Percentiles rank a stretch among this genome's conserved stretches.
These are phyloP conservation scores for Perca schrenkii DNA, from an alignment of 2,113 vertebrate species.

Conservation along the genomic window DNA sequence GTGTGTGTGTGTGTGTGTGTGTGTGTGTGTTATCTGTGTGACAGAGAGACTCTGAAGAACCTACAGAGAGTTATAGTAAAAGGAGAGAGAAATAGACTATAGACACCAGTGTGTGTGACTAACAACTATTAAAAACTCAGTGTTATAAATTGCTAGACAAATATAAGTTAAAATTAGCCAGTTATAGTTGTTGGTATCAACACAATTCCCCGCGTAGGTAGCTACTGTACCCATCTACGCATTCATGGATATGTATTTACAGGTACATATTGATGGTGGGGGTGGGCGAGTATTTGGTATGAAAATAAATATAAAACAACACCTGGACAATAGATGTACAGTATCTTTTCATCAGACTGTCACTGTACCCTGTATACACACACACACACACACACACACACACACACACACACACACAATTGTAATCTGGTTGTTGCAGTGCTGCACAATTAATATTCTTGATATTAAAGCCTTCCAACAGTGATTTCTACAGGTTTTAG, in stretches of 20 bases:
- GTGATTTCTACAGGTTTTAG: not conserved
- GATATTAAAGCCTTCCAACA: not conserved
- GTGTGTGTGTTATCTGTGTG: constrained; percentile 21
- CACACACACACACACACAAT: not conserved
- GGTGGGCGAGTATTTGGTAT: too few relatives aligned
- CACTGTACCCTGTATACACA: not conserved
- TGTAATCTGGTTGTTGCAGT: not conserved
- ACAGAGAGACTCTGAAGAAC: not conserved
- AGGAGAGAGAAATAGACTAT: constrained; percentile 18
- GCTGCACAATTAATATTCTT: not conserved
- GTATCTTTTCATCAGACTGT: too few relatives aligned
- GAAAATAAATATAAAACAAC: too few relatives aligned
- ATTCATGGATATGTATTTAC: too few relatives aligned
- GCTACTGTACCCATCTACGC: too few relatives aligned
- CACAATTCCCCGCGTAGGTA: too few relatives aligned
- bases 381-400: not conserved
- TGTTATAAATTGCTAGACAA: too few relatives aligned
- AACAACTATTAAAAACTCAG: not conserved
- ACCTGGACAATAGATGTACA: too few relatives aligned
- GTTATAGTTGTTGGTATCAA: too few relatives aligned
- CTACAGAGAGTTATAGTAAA: constrained; percentile 48
- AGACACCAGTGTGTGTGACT: not conserved
- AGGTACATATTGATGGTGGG: too few relatives aligned
- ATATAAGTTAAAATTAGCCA: too few relatives aligned
- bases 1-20: constrained; percentile 24